Evolutionary conservation across 2,113 vertebrate genomes (phyloP), one percentile per base, ranked within the genome.

Genomic region (Benitochromis conjunctus): DNA sequence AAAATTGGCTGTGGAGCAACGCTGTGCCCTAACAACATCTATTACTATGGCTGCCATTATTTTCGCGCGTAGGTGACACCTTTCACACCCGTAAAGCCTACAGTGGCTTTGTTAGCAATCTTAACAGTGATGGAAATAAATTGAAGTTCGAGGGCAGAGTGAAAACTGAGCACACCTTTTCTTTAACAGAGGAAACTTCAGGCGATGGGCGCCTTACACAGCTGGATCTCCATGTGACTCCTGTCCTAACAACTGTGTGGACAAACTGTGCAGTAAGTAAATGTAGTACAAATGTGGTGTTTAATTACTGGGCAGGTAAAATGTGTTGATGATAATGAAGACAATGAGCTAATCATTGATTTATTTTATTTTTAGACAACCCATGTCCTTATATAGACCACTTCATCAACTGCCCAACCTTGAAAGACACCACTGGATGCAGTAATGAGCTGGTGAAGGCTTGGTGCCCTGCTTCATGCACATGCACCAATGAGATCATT

Each of bases 241-340:
- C 81, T 96, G 96, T 36, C 94, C 94, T 10, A 3, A 91, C 9
- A 1, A 78, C 79, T 96, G 96, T 9, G 91, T 90, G 7, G 82
- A 95, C 58, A 81, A 91, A 9, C 94, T 96, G n/a, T 96, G 96
- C 94, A 95, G 96, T 96, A 79, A 94, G 95, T 93, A 9, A n/a
- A 38, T 48, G n/a, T 9, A 64, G 34, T 7, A 31, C 6, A 29
- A 26, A 46, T 48, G 18, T 9, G 31, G 21, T 9, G 24, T 56
- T 66, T 79, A 55, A 74, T 26, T 9, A 62, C 13, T 5, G 26
- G 1, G 7, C 21, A 13, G 36, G 9, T 58, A 4, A 46, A 41
- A 26, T 74, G 43, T 48, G 41, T 48, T 74, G 41, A 4, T 74
- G 77, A 57, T 79, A 46, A 80, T 58, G 21, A 76, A 53, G 9